Conservation (phyloP, 1,140 invertebrate species). For the Spodoptera litura region DNA sequence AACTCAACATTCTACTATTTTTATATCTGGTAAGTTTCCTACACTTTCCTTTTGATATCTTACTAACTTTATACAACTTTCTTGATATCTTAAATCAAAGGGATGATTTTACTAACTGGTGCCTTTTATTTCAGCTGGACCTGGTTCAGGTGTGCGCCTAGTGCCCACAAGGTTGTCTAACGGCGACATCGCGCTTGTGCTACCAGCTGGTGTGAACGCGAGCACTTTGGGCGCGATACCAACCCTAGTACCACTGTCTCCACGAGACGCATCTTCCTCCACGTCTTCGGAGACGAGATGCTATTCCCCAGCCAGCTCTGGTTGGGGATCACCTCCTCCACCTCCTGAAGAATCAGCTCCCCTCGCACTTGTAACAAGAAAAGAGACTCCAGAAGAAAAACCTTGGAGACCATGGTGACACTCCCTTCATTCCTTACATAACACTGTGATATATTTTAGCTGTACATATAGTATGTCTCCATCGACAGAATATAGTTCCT, state of each 20-base stretch:
- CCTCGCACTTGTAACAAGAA: conserved; percentile 90
- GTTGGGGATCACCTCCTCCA: conserved; percentile 74
- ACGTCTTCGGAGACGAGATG: conserved; percentile 86
- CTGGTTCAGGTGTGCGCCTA: conserved; percentile 90
- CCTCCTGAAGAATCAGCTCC: conserved; percentile 86
- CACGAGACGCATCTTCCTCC: conserved; percentile 89
- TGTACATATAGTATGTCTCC: conserved; percentile 56
- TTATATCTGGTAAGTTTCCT: conserved; percentile 74
- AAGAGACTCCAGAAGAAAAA: conserved; percentile 86
- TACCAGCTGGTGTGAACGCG: conserved; percentile 88
- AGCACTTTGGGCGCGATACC: conserved; percentile 86
- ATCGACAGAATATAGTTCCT: conserved; percentile 77
- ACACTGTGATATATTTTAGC: conserved; percentile 75
- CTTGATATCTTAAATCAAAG: neutral
- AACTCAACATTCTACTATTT: conserved; percentile 81
- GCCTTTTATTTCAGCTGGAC: conserved; percentile 86
- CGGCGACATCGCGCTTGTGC: conserved; percentile 92
- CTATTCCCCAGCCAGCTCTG: conserved; percentile 79
- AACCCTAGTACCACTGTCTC: conserved; percentile 90
- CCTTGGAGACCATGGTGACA: conserved; percentile 91
- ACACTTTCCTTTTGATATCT: neutral
- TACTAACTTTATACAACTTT: neutral
- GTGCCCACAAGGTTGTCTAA: conserved; percentile 93
- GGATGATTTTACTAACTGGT: neutral
- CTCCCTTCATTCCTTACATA: conserved; percentile 56